phyloP scores from a whole-genome alignment of 2,888 invertebrate genomes.

The Hypsopygia costalis region DNA sequence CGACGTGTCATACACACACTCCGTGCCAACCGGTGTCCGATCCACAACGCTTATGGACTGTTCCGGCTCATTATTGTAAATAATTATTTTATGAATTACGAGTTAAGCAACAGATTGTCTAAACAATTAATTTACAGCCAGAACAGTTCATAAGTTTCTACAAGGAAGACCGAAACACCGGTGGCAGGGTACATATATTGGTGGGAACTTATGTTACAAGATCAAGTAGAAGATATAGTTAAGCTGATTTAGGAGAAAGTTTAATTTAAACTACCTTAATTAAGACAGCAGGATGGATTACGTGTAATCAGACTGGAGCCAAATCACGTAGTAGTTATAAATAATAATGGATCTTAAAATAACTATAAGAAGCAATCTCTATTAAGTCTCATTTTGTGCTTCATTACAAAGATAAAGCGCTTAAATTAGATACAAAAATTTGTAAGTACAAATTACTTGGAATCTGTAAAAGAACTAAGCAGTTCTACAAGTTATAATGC shows the following conservation, averaged over 20 bases:
- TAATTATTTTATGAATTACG: neutral
- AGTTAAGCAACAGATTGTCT: too few relatives aligned
- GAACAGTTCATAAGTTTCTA: slow-evolving; percentile 37
- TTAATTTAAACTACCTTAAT: slow-evolving; percentile 40
- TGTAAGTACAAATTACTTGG: slow-evolving; percentile 36
- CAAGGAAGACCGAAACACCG: slow-evolving; percentile 50
- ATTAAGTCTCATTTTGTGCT: slow-evolving; percentile 54
- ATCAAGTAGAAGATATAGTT: slow-evolving; percentile 24
- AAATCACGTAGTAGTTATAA: slow-evolving; percentile 42
- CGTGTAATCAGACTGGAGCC: slow-evolving; percentile 35
- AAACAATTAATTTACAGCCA: slow-evolving; percentile 24
- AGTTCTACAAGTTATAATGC: slow-evolving; percentile 56
- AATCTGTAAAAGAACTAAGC: slow-evolving; percentile 61
- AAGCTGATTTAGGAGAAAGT: slow-evolving; percentile 37
- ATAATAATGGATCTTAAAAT: slow-evolving; percentile 41
- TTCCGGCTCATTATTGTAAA: slow-evolving; percentile 28
- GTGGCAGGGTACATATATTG: slow-evolving; percentile 35
- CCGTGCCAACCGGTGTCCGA: slow-evolving; percentile 74
- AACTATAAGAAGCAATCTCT: slow-evolving; percentile 66
- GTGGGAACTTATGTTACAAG: slow-evolving; percentile 18
- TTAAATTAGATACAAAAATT: slow-evolving; percentile 38
- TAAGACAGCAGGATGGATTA: slow-evolving; percentile 40
- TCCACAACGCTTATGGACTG: slow-evolving; percentile 40
- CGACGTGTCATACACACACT: slow-evolving; percentile 81
- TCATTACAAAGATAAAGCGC: slow-evolving; percentile 64